A percentile compares a stretch with the other conserved stretches of the same genome.
These are phyloP conservation scores for Halichoerus grypus DNA, from an alignment of 2,113 vertebrate genomes.

Conservation along the genomic window DNA sequence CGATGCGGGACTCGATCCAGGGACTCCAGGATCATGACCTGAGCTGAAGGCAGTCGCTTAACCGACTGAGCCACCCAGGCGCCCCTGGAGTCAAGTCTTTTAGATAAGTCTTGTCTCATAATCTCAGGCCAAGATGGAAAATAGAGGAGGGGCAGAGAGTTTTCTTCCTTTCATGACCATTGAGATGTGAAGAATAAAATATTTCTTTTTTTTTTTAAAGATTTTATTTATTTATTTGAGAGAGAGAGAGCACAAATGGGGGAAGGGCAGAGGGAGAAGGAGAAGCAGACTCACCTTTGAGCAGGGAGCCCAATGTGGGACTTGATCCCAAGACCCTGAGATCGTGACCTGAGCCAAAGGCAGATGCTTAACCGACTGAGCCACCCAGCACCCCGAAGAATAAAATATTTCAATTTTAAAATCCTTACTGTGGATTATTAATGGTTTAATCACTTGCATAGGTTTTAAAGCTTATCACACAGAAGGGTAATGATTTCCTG, in stretches of 20 bases:
- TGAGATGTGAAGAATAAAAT: not conserved
- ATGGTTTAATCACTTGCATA: not conserved
- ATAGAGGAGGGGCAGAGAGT: not conserved
- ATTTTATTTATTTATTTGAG: not conserved
- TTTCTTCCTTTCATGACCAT: conserved; percentile 9
- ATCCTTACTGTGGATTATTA: not conserved
- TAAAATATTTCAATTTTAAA: not conserved
- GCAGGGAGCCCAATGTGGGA: not conserved
- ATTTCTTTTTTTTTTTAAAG: not conserved
- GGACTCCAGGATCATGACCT: too few relatives aligned
- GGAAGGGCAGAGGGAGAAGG: not conserved
- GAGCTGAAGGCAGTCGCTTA: too few relatives aligned
- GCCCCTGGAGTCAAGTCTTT: not conserved
- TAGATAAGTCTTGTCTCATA: not conserved
- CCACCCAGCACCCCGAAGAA: not conserved
- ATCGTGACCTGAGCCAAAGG: not conserved
- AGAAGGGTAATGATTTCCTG: not conserved
- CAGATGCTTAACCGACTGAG: not conserved
- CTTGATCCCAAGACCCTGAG: not conserved
- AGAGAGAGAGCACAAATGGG: not conserved
- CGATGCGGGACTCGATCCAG: too few relatives aligned
- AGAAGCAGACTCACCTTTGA: not conserved
- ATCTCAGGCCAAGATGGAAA: conserved; percentile 19
- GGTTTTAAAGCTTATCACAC: not conserved
- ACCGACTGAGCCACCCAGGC: too few relatives aligned